phyloP scores from a whole-genome alignment of 1,140 invertebrate species.

The Brachionus rubens region DNA sequence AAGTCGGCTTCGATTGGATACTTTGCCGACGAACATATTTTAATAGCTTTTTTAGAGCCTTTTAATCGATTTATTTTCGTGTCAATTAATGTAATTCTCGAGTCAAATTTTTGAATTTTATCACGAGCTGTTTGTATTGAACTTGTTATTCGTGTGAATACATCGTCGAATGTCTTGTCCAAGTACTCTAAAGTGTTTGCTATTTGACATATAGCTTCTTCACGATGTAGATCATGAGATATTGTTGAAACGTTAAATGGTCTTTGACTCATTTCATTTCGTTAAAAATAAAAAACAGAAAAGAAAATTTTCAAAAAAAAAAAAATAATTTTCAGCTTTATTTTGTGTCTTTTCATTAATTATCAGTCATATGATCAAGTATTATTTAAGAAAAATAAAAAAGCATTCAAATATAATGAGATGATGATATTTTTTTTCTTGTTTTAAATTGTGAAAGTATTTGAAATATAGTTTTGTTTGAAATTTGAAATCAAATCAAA shows the following conservation, averaged over 20 bases:
- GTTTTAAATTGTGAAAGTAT: too few species aligned
- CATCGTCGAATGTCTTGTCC: conserved; percentile 27
- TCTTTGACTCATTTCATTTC: conserved; percentile 43
- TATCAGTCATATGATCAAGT: background rate
- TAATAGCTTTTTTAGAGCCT: conserved; percentile 39
- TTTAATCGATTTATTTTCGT: conserved; percentile 24
- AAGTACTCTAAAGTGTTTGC: conserved; percentile 23
- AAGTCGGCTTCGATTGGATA: conserved; percentile 8
- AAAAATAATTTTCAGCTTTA: too few species aligned
- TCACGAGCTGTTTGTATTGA: conserved; percentile 8
- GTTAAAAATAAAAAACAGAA: background rate
- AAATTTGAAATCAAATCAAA: too few species aligned
- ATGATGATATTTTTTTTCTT: too few species aligned
- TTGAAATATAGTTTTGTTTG: too few species aligned
- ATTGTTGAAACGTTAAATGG: conserved; percentile 29
- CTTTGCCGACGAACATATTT: conserved; percentile 28
- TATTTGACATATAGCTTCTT: conserved; percentile 44
- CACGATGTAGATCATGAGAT: conserved; percentile 26
- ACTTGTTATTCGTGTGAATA: background rate
- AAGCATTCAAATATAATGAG: too few species aligned
- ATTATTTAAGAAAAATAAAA: too few species aligned
- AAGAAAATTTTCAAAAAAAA: background rate
- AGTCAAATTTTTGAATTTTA: conserved; percentile 34
- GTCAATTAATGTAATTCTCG: conserved; percentile 18
- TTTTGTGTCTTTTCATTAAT: too few species aligned